These are phyloP conservation scores for Pedionomus torquatus DNA, from an alignment of 2,113 vertebrate species.

Conservation along the genomic window DNA sequence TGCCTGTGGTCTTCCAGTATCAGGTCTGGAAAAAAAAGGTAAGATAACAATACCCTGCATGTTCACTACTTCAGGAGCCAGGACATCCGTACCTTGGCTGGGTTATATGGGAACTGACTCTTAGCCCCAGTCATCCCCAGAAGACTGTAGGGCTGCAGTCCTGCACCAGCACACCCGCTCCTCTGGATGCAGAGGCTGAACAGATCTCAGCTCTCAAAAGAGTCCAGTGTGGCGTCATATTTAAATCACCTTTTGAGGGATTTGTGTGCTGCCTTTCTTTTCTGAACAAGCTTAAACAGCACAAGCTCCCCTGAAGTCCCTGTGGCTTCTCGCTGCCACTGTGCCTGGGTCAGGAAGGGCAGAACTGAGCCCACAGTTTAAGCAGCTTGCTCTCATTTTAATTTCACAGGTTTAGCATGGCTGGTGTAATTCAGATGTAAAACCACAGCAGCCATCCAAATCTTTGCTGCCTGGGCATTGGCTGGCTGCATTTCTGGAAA, in stretches of 20 bases:
- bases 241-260: background rate
- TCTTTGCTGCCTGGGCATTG: slow-evolving; percentile 34
- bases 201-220: background rate
- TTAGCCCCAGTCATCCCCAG: accelerated
- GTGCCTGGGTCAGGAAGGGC: background rate
- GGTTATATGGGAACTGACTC: background rate
- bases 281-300: background rate
- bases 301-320: background rate
- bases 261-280: background rate
- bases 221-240: background rate
- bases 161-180: background rate
- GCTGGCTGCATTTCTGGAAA: slow-evolving; percentile 64
- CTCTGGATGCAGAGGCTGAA: background rate
- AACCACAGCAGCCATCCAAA: slow-evolving; percentile 36
- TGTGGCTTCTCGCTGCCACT: background rate
- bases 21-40: background rate
- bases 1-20: background rate
- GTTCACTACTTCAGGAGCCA: background rate
- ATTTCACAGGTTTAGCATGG: slow-evolving; percentile 14
- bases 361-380: background rate
- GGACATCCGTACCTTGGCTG: background rate
- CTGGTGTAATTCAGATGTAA: background rate
- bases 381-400: slow-evolving; percentile 1
- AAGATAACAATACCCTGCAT: background rate
- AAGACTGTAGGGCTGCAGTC: background rate